Evolutionary conservation across 2,797 vertebrate genomes (phyloP), one percentile per base, ranked within the genome.

Genomic region (Hapalemur alaotrensis): DNA sequence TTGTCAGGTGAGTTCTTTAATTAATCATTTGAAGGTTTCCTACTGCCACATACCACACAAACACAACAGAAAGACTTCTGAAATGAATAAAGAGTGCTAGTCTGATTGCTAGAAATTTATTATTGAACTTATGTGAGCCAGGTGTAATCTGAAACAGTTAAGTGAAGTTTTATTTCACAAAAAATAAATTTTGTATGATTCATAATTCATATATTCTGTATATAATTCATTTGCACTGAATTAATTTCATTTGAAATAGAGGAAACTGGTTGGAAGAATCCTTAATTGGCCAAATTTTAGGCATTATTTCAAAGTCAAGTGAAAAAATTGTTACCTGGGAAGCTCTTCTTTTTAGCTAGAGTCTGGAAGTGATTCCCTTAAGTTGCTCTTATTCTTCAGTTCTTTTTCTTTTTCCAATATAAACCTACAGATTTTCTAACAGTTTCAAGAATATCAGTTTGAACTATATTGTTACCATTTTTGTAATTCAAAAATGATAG

Each of bases 71-170:
- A 86, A 22, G n/a, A 85, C 43, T 91, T 81, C 32, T 73, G 69
- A 75, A 82, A 75, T 94, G 67, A 75, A 48, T 91, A 87, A 69
- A 57, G 85, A 65, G 67, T 75, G 25, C 20, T 81, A 22, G 32
- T 95, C 50, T 92, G 50, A 50, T 76, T 92, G 69, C 50, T 82
- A 81, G 5, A 87, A 92, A 69, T 80, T 72, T 91, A 86, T 86
- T 72, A 30, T 30, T 87, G 41, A 46, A 23, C 2, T 61, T 87
- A 81, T 32, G 3, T 75, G 65, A 95, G 57, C 32, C 20, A 15
- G 86, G 35, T 65, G 46, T 95, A 79, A 90, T 90, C 43, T 90
- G 41, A 90, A 84, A 78, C 50, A 88, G 82, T 54, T 79, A 72
- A 63, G 46, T 43, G 9, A 80, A 50, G 63, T 95, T 95, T 85